Evolutionary conservation across 2,888 invertebrate species (phyloP).

Genomic region (Drosophila picticornis): DNA sequence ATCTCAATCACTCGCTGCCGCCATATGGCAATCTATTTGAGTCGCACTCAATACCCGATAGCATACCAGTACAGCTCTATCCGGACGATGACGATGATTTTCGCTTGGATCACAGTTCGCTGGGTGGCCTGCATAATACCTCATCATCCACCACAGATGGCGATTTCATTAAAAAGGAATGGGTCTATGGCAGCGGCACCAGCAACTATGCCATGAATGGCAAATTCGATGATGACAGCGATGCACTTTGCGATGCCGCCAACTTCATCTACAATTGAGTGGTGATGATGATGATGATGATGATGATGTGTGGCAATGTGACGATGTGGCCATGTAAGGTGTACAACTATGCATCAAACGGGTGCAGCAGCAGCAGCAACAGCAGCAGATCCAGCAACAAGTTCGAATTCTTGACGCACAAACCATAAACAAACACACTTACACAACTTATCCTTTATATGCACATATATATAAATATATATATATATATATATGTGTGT

Average conservation of each 20-base stretch:
- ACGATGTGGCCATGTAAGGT: slow-evolving; percentile 44
- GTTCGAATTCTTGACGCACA: slow-evolving; percentile 55
- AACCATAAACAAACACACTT: slow-evolving; percentile 7
- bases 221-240: slow-evolving; percentile 84
- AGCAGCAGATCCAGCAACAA: slow-evolving; percentile 34
- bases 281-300: slow-evolving; percentile 19
- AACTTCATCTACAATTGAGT: slow-evolving; percentile 84
- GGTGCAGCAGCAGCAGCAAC: slow-evolving; percentile 3
- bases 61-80: slow-evolving; percentile 84
- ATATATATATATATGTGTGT: slow-evolving; percentile 18
- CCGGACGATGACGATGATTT: slow-evolving; percentile 84
- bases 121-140: slow-evolving; percentile 82
- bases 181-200: slow-evolving; percentile 83
- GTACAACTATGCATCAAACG: slow-evolving; percentile 1
- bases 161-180: slow-evolving; percentile 85
- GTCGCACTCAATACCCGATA: slow-evolving; percentile 84
- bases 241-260: slow-evolving; percentile 84
- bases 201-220: slow-evolving; percentile 84
- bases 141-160: slow-evolving; percentile 84
- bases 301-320: slow-evolving; percentile 9
- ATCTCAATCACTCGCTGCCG: slow-evolving; percentile 83
- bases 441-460: slow-evolving; percentile 21
- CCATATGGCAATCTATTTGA: slow-evolving; percentile 85
- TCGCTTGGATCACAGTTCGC: slow-evolving; percentile 84
- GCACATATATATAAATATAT: slow-evolving; percentile 8